phyloP scores from a whole-genome alignment of 2,113 vertebrate species.

The Prionailurus bengalensis region DNA sequence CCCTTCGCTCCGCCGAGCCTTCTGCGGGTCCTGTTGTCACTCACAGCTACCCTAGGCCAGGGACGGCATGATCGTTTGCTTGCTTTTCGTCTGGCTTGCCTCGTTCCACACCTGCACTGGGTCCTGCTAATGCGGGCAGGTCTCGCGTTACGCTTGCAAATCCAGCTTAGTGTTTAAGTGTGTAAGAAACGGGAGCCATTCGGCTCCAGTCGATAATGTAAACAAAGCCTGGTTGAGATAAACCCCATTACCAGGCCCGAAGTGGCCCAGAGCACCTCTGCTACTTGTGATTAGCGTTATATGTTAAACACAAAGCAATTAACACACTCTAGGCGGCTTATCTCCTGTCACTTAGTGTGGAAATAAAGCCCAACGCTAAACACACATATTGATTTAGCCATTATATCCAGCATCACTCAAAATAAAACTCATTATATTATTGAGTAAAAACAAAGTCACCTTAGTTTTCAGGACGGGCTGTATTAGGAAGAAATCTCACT shows the following conservation, averaged over 20 bases:
- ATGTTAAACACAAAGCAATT: constrained; percentile 92
- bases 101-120: not conserved
- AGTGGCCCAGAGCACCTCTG: constrained; percentile 86
- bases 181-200: constrained; percentile 69
- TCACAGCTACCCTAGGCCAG: not conserved
- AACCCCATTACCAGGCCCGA: constrained; percentile 85
- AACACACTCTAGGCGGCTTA: constrained; percentile 89
- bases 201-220: constrained; percentile 86
- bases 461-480: constrained; percentile 75
- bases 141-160: constrained; percentile 68
- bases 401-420: constrained; percentile 88
- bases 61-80: not conserved
- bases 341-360: constrained; percentile 88
- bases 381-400: constrained; percentile 90
- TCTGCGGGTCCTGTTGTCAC: not conserved
- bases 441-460: constrained; percentile 83
- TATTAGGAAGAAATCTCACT: constrained; percentile 49
- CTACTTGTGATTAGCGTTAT: constrained; percentile 88
- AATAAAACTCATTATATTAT: constrained; percentile 86
- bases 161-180: constrained; percentile 65
- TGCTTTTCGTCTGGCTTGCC: not conserved
- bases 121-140: constrained; percentile 46
- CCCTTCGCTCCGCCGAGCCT: not conserved
- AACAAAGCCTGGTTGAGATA: constrained; percentile 85
- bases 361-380: constrained; percentile 89